phyloP scores from a whole-genome alignment of 1,140 invertebrate genomes.

The Diplogasteroides magnus region DNA sequence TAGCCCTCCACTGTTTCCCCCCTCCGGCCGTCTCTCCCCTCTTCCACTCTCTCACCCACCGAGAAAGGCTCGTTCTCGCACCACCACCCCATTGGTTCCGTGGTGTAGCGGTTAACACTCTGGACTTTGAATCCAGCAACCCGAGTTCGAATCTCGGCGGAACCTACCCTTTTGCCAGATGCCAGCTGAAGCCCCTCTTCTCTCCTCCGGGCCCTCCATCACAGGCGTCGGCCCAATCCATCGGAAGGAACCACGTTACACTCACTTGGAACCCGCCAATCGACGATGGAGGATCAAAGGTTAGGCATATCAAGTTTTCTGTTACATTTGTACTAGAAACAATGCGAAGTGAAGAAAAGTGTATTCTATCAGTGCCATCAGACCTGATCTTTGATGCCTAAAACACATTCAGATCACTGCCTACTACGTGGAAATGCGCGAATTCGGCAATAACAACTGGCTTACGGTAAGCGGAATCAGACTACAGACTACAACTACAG shows the following conservation, averaged over 20 bases:
- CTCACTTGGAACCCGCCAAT: constrained; percentile 59
- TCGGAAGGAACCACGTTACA: constrained; percentile 56
- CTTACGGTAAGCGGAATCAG: constrained; percentile 67
- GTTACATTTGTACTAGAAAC: no score
- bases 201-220: constrained; percentile 57
- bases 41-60: no score
- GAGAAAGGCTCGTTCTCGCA: no score
- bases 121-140: not conserved
- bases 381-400: constrained; percentile 45
- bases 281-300: constrained; percentile 56
- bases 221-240: constrained; percentile 48
- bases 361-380: no score
- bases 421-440: constrained; percentile 82
- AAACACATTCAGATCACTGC: constrained; percentile 68
- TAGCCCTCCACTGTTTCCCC: no score
- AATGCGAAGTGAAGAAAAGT: no score
- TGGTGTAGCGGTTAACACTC: no score
- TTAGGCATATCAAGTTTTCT: not conserved
- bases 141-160: not conserved
- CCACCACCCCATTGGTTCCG: no score
- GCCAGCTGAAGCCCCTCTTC: constrained; percentile 77
- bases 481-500: not conserved
- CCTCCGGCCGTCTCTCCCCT: no score
- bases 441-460: constrained; percentile 76
- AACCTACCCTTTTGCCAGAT: no score